Base-by-base conservation (phyloP, 2,797 vertebrate genomes). In the Pantherophis alleghaniensis region DNA sequence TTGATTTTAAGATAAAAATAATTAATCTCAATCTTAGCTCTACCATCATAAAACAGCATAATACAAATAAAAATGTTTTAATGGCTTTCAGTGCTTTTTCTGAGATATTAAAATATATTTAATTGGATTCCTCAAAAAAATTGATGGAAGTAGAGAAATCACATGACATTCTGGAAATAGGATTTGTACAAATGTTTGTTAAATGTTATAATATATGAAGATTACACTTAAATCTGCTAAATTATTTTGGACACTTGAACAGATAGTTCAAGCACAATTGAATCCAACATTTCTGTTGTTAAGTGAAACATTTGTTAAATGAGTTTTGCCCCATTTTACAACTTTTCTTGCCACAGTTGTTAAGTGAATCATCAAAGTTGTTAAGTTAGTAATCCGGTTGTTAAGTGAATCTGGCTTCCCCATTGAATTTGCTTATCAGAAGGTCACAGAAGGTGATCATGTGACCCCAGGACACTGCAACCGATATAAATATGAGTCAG, bases 1-100 rank as follows among this genome's bases (percentile, higher is more conserved):
- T 26, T 94, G 47, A 94, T 61, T 91, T 16, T 90, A 90, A 90
- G 91, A 18, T 26, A 92, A 88, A 92, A 92, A 94, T 28, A 88
- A 91, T 42, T 32, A 69, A 69, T 32, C n/a, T 32, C 6, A 69
- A 69, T 69, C 5, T 32, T 32, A 69, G 32, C 14, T 32, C 37
- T 69, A 32, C 66, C 66, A 18, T 69, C n/a, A 69, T 32, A 69
- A 32, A 32, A 32, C 14, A 32, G 66, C 66, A 69, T 69, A 69
- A 69, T 32, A 69, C 32, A 32, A 69, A 32, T 32, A 32, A 69
- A n/a, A 69, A 32, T 69, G 13, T 69, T 32, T 69, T 69, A 69
- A 69, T 69, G n/a, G 5, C 14, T 69, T 69, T 69, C 66, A 69
- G 66, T 69, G 14, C n/a, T 69, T 69, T 69, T 69, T 69, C 32